Conservation (phyloP, 2,888 invertebrate species). For the Oxycera nigricornis region DNA sequence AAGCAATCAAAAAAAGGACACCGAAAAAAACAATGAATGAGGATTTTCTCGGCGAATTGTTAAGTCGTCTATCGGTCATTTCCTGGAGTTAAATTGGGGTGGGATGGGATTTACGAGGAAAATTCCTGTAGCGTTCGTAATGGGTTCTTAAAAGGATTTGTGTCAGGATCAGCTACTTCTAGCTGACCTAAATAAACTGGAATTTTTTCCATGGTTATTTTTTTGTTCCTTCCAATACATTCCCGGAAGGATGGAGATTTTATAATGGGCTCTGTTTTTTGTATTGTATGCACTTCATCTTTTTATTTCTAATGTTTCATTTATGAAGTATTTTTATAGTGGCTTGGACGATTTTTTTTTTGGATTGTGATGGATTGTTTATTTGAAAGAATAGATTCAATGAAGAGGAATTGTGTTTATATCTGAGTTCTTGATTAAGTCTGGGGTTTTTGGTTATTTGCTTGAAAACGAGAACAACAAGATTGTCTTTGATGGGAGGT, state of each 20-base stretch:
- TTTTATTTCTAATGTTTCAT: background rate
- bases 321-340: conserved; percentile 3
- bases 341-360: too few species aligned
- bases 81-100: background rate
- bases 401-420: too few species aligned
- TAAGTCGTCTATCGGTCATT: background rate
- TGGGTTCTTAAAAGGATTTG: conserved; percentile 26
- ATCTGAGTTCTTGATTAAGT: too few species aligned
- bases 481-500: too few species aligned
- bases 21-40: background rate
- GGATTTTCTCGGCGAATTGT: background rate
- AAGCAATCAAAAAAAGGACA: conserved; percentile 30
- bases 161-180: conserved; percentile 27
- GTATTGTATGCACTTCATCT: background rate
- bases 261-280: background rate
- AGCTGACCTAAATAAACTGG: conserved; percentile 25
- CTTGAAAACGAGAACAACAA: too few species aligned
- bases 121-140: background rate
- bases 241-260: background rate
- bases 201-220: background rate
- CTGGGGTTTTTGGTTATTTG: too few species aligned
- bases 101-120: background rate
- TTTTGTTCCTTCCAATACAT: background rate
- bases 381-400: too few species aligned
- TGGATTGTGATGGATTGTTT: too few species aligned